Base-by-base conservation (phyloP, 2,113 vertebrate genomes). In the Ammodytes marinus region DNA sequence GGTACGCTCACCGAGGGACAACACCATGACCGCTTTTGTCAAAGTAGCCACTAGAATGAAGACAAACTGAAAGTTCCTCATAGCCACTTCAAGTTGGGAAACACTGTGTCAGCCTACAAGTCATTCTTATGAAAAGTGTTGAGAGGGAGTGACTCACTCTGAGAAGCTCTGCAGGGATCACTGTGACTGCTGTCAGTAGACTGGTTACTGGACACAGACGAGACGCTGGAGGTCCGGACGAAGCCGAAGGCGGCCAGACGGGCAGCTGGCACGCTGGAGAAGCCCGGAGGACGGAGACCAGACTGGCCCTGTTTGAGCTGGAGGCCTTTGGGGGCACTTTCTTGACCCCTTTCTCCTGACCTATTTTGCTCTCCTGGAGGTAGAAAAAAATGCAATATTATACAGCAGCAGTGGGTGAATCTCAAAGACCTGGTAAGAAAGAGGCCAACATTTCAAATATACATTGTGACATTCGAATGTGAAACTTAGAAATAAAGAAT, bases 221-320 rank as follows among this genome's bases (percentile, higher is more conserved):
- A 97, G 77, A 96, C 94, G 0, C 97, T 98, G 76, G 97, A 96
- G 81, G 95, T 98, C 49, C 97, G 96, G 70, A 96, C 93, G 40
- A 98, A 97, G 68, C 97, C 96, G 7, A 98, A 96, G 0, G 97
- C 86, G 0, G 96, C 94, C 74, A 98, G 91, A 19, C 97, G 97
- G 42, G 96, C 92, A n/a, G 96, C 92, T 0, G 97, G 97, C 70
- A 98, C 86, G 55, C 96, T 94, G 0, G 97, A 97, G 86, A 98
- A 98, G 3, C 97, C 97, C 1, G 98, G 97, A 27, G 97, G 96
- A 43, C 97, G 97, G 11, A 99, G 96, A 70, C 97, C 96, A n/a
- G 97, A 96, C 3, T 94, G 96, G 60, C 95, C 96, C 1, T 96
- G 91, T 90, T 98, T 99, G 1, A 96, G 95, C 2, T 96, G 96